Evolutionary conservation across 2,888 invertebrate species (phyloP).

Genomic region (Drosophila multiciliata): DNA sequence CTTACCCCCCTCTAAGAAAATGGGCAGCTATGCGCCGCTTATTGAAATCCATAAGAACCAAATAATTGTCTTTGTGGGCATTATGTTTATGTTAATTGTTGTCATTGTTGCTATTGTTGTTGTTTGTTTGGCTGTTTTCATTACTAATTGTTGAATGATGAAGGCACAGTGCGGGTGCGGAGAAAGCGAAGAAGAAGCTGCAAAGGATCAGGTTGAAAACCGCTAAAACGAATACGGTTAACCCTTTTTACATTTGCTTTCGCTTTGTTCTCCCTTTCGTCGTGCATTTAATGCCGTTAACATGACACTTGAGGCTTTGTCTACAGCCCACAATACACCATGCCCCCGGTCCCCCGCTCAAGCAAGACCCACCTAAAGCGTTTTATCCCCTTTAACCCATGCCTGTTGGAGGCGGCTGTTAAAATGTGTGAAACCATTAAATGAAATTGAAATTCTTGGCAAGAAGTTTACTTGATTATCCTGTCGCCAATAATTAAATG

Average conservation of each 20-base stretch:
- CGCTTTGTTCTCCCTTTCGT: conserved; percentile 32
- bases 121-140: conserved; percentile 50
- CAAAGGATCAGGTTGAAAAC: conserved; percentile 10
- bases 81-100: conserved; percentile 64
- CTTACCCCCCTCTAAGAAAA: neutral
- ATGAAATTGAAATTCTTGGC: conserved; percentile 79
- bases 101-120: conserved; percentile 33
- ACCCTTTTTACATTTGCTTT: conserved; percentile 52
- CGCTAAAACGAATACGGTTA: conserved; percentile 16
- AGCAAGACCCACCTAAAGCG: neutral
- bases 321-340: neutral
- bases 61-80: conserved; percentile 74
- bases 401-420: conserved; percentile 27
- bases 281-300: conserved; percentile 66
- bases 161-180: conserved; percentile 8
- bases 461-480: conserved; percentile 80
- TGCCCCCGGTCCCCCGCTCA: neutral
- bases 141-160: conserved; percentile 74
- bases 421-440: conserved; percentile 78
- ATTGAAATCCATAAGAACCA: conserved; percentile 60
- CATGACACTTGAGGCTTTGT: conserved; percentile 77
- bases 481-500: conserved; percentile 80
- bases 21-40: conserved; percentile 19
- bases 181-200: conserved; percentile 5
- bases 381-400: neutral